These are phyloP conservation scores for Crotalus tigris DNA, from an alignment of 2,113 vertebrate genomes.

Conservation along the genomic window DNA sequence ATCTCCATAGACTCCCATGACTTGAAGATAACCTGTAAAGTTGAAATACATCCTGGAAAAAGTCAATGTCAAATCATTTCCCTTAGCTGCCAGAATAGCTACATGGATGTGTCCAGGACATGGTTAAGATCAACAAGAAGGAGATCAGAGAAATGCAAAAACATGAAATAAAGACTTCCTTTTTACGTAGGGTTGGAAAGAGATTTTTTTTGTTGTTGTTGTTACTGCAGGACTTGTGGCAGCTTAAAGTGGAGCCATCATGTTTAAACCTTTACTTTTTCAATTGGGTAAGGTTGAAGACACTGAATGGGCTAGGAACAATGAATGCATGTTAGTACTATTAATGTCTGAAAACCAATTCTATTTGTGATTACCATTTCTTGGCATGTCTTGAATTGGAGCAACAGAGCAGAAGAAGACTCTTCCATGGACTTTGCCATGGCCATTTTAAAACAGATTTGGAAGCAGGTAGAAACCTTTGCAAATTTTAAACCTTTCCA, in stretches of 20 bases:
- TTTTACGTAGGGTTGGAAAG: not conserved
- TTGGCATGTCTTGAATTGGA: not conserved
- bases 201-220: not conserved
- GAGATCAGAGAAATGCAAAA: not conserved
- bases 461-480: not conserved
- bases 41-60: not conserved
- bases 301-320: not conserved
- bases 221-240: not conserved
- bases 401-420: not conserved
- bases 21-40: not conserved
- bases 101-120: not conserved
- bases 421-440: not conserved
- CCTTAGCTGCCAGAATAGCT: not conserved
- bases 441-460: not conserved
- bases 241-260: not conserved
- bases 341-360: not conserved
- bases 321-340: not conserved
- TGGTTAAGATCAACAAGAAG: not conserved
- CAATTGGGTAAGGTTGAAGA: not conserved
- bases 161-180: not conserved
- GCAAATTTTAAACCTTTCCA: conserved; percentile 37
- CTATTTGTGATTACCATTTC: not conserved
- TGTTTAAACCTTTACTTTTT: not conserved
- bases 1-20: not conserved
- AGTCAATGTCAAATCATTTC: not conserved